Conservation (phyloP, 1,140 invertebrate species). For the Bicyclus anynana region DNA sequence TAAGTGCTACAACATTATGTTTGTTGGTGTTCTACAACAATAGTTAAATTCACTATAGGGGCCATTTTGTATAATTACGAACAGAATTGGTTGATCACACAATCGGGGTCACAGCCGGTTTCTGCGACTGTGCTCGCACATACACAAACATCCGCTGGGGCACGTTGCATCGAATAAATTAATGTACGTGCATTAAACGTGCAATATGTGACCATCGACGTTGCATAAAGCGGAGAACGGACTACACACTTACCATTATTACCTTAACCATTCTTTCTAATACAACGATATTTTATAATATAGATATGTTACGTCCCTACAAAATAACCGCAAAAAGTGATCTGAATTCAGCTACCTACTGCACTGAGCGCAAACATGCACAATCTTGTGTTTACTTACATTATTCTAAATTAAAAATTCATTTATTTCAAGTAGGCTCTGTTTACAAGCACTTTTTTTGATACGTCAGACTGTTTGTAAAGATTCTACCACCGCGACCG, state of each 20-base stretch:
- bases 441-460: no score
- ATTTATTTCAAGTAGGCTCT: no score
- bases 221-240: background rate
- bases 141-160: background rate
- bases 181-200: background rate
- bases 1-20: background rate
- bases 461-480: no score
- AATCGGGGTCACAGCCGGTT: slow-evolving; percentile 1
- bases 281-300: no score
- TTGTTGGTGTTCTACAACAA: background rate
- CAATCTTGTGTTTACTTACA: no score
- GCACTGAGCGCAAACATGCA: no score
- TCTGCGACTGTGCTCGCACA: background rate
- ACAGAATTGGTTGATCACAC: background rate
- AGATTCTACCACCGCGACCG: no score
- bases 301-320: no score
- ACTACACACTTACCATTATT: background rate
- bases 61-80: background rate
- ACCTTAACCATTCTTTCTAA: no score
- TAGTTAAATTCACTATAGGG: background rate
- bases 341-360: no score
- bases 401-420: no score
- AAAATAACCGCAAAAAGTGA: no score
- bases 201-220: background rate
- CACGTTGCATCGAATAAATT: slow-evolving; percentile 5